Base-by-base conservation (phyloP, 2,888 invertebrate genomes). In the Zygogramma bicolorata region DNA sequence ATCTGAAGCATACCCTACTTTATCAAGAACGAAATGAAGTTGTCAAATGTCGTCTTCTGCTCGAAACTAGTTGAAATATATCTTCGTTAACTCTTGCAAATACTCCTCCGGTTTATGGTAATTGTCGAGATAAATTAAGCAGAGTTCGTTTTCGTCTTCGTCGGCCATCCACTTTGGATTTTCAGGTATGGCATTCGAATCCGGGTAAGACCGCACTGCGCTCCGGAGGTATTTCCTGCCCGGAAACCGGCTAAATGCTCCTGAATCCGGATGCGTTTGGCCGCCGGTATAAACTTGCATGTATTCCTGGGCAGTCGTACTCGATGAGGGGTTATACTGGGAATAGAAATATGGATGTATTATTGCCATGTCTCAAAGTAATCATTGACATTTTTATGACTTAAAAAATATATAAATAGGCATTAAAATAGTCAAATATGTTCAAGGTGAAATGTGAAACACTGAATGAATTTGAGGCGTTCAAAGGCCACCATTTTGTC, bases 181-280 rank as follows among this genome's bases (percentile, higher is more conserved):
- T 63, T 27, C 63, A 63, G 63, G 63, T 63, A 46, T 40, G 38
- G 25, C 40, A 61, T 63, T 20, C 42, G 42, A 62, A 42, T 62
- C 62, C 62, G 63, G 46, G 15, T 15, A 42, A 63, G 83, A 84
- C 84, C 84, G 77, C 83, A 84, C 60, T 65, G 57, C 61, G 80
- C 82, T 83, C 81, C 82, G 81, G 81, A 81, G 84, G 84, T 84
- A 82, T 84, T 83, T 84, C 84, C 84, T 80, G 78, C 75, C 84
- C 84, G 85, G 85, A 85, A 85, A 84, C 84, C 81, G 80, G 78
- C 82, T 84, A 84, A 85, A 85, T 84, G 84, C 84, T 84, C 81
- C 80, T 81, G 84, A 84, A 84, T 84, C 84, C 85, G 85, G 85
- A 85, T 83, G 80, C 79, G 83, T 81, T n/a, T 81, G 81, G 82